Conservation (phyloP, 2,888 invertebrate genomes). For the Limnephilus auricula region DNA sequence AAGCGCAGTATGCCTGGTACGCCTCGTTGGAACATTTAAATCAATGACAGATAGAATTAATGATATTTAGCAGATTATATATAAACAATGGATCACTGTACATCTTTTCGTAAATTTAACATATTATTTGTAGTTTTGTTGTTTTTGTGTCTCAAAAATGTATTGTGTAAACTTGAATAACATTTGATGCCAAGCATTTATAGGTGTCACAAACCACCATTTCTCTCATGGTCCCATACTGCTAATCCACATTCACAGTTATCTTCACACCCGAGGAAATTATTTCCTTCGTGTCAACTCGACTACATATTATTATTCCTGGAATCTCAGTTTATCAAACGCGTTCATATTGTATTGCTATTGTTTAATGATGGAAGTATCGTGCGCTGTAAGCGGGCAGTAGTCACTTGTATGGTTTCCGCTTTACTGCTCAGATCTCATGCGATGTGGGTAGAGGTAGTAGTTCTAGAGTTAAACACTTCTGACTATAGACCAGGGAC, state of each 20-base stretch:
- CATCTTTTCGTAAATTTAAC: too few species aligned
- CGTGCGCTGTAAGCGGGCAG: background rate
- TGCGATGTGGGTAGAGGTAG: background rate
- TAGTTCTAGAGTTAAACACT: background rate
- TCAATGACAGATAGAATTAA: too few species aligned
- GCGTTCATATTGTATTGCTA: background rate
- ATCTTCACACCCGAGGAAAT: background rate
- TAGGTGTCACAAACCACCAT: too few species aligned
- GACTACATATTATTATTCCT: background rate
- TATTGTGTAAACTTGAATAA: too few species aligned
- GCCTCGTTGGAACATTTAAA: too few species aligned
- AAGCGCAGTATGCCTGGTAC: too few species aligned
- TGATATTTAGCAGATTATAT: too few species aligned
- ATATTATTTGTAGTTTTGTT: too few species aligned
- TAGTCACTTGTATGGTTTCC: background rate
- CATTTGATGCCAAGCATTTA: too few species aligned
- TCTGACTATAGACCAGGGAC: background rate
- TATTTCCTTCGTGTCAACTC: background rate
- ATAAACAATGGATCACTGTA: too few species aligned
- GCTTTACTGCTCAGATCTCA: background rate
- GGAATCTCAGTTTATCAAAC: background rate
- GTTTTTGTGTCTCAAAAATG: too few species aligned
- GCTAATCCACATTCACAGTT: background rate
- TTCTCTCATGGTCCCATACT: background rate
- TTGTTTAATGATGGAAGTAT: background rate